These are phyloP conservation scores for Microtus agrestis DNA, from an alignment of 2,797 vertebrate genomes.

Conservation along the genomic window DNA sequence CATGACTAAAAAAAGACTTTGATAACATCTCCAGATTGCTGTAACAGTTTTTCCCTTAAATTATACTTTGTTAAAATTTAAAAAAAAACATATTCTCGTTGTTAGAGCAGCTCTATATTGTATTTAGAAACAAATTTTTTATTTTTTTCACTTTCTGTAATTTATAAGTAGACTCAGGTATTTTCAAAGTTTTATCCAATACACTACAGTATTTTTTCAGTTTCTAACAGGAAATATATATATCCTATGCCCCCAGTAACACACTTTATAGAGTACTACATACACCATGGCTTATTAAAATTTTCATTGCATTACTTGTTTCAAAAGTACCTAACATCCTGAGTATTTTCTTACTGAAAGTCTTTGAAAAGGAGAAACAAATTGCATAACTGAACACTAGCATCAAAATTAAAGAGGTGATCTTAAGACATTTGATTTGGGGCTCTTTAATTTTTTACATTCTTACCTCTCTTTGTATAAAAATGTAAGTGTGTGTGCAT, in stretches of 20 bases:
- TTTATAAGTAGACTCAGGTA: not conserved
- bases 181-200: not conserved
- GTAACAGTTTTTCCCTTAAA: not conserved
- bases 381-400: not conserved
- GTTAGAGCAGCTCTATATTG: not conserved
- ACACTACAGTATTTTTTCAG: not conserved
- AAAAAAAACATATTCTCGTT: not conserved
- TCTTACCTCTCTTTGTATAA: not conserved
- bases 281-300: not conserved
- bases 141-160: not conserved
- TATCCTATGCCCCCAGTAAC: not conserved
- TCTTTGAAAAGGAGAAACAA: not conserved
- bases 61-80: not conserved
- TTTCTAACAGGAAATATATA: not conserved
- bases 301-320: not conserved
- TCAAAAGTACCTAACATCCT: not conserved
- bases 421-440: not conserved
- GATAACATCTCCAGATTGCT: no score
- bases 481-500: not conserved
- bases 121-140: not conserved
- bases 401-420: not conserved
- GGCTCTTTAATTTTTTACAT: not conserved
- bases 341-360: not conserved
- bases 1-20: not conserved
- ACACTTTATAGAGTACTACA: not conserved